Conservation (phyloP, 2,797 vertebrate species). For the Gambusia yucatana region DNA sequence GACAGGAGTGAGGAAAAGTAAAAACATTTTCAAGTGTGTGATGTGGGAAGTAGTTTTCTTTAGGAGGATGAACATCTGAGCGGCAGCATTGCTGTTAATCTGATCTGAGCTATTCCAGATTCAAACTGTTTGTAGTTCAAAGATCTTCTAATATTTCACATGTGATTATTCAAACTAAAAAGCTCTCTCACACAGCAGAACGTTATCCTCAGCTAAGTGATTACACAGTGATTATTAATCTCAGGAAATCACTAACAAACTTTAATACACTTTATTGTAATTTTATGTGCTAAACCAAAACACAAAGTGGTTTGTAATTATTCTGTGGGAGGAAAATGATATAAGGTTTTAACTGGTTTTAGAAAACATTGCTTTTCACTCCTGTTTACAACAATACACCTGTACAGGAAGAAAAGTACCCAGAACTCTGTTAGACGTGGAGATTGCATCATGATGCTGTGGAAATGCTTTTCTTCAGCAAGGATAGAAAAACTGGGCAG, state of each 20-base stretch:
- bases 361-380: background rate
- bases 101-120: background rate
- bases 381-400: background rate
- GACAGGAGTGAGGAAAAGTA: background rate
- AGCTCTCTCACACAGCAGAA: background rate
- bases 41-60: constrained; percentile 1
- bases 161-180: background rate
- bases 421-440: background rate
- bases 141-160: background rate
- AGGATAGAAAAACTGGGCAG: background rate
- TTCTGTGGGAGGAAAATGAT: background rate
- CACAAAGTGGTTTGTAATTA: background rate
- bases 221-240: background rate
- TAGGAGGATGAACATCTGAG: background rate
- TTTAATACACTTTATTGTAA: background rate
- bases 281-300: background rate
- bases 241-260: background rate
- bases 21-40: background rate
- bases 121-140: background rate
- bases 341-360: background rate
- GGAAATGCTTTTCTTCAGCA: background rate
- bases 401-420: background rate
- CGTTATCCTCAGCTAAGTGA: background rate
- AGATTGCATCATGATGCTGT: background rate
- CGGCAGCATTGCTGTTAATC: background rate